phyloP scores from a whole-genome alignment of 2,888 invertebrate species.

The Tridacna crocea region DNA sequence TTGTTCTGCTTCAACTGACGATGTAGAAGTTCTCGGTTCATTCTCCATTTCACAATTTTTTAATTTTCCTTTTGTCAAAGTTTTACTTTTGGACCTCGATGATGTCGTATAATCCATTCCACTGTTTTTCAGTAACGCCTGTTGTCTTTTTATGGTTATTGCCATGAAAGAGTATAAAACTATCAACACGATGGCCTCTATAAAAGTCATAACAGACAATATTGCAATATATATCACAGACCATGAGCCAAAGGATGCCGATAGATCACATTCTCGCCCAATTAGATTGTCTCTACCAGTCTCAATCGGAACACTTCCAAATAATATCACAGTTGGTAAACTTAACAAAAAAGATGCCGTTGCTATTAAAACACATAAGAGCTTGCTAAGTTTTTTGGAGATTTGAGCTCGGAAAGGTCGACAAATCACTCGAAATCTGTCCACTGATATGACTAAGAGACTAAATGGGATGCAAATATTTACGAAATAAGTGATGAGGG shows the following conservation, averaged over 20 bases:
- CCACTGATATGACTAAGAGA: neutral
- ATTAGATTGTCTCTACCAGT: neutral
- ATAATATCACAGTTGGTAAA: neutral
- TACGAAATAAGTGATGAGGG: slow-evolving; percentile 1
- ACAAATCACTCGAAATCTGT: neutral
- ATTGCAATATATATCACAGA: neutral
- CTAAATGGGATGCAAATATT: slow-evolving; percentile 9
- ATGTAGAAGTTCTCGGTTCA: neutral
- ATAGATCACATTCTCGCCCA: slow-evolving; percentile 9
- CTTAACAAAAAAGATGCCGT: neutral
- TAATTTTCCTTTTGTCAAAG: neutral
- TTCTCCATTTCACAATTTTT: neutral
- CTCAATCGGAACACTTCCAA: neutral
- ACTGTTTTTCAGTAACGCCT: slow-evolving; percentile 6
- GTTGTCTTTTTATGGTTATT: neutral
- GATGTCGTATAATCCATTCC: neutral
- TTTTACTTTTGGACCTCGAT: no score
- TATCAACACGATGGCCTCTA: neutral
- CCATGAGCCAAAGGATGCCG: neutral
- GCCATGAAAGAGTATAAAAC: slow-evolving; percentile 13
- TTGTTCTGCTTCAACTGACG: neutral
- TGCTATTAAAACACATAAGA: neutral
- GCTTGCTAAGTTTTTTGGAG: neutral
- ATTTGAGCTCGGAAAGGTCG: neutral
- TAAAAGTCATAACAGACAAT: neutral